phyloP scores from a whole-genome alignment of 2,113 vertebrate species.

The Glaucomys volans region DNA sequence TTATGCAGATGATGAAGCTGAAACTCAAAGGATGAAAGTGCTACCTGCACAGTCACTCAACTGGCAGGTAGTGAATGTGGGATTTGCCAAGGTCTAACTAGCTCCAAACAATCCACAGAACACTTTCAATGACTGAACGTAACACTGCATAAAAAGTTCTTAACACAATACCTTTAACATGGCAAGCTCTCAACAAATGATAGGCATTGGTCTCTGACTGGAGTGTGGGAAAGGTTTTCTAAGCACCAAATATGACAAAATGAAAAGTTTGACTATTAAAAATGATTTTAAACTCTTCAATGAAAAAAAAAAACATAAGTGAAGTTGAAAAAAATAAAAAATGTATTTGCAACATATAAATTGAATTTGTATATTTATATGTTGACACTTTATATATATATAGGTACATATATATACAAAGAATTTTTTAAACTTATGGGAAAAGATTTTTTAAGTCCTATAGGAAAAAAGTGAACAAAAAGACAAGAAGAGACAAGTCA shows the following conservation, averaged over 20 bases:
- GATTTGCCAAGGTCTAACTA: not conserved
- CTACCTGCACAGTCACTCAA: not conserved
- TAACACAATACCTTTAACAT: not conserved
- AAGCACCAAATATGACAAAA: not conserved
- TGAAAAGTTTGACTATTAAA: not conserved
- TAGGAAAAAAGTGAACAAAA: not conserved
- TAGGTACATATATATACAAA: not conserved
- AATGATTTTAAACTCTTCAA: slow-evolving; percentile 12
- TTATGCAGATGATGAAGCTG: not conserved
- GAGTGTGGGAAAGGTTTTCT: not conserved
- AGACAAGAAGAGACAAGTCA: not conserved
- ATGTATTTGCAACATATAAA: not conserved
- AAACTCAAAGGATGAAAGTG: not conserved
- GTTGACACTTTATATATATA: too few relatives aligned
- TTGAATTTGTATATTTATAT: not conserved
- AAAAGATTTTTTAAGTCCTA: not conserved
- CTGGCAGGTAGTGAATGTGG: not conserved
- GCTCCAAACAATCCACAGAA: not conserved
- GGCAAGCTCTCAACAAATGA: slow-evolving; percentile 5
- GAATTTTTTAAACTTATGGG: not conserved
- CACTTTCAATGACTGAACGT: not conserved
- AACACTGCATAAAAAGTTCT: not conserved
- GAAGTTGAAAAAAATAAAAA: slow-evolving; percentile 5
- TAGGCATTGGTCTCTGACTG: not conserved
- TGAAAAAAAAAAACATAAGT: not conserved